Percentiles rank a stretch among this genome's conserved stretches.
phyloP scores from a whole-genome alignment of 2,113 vertebrate species.

The Pseudonaja textilis region DNA sequence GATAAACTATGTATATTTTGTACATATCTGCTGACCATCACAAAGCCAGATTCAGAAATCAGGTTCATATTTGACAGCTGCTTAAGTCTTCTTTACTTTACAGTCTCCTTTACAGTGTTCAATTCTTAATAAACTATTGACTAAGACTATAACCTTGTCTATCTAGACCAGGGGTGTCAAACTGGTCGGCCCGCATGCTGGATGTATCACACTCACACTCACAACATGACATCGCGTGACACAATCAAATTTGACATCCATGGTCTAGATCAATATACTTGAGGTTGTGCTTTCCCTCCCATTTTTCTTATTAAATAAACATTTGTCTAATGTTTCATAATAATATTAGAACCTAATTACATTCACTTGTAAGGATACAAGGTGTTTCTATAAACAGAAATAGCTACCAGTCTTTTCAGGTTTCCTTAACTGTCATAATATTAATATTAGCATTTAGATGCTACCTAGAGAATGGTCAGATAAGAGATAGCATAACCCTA shows the following conservation, averaged over 20 bases:
- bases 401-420: neutral
- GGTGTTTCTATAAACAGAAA: neutral
- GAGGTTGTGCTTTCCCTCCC: neutral
- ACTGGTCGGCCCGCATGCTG: accelerated
- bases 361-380: neutral
- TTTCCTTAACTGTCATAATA: neutral
- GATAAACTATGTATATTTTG: neutral
- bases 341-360: neutral
- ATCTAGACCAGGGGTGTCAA: no score
- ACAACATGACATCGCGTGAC: no score
- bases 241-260: no score
- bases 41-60: neutral
- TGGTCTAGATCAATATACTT: no score
- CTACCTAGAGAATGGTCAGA: neutral
- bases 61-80: neutral
- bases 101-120: neutral
- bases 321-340: neutral
- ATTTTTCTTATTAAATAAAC: neutral
- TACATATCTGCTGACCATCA: neutral
- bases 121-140: neutral
- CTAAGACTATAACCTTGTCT: neutral
- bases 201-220: no score
- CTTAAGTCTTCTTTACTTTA: neutral
- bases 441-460: neutral
- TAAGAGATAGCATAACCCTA: neutral